Conservation (phyloP, 2,888 invertebrate species). For the Oscheius myriophilus region DNA sequence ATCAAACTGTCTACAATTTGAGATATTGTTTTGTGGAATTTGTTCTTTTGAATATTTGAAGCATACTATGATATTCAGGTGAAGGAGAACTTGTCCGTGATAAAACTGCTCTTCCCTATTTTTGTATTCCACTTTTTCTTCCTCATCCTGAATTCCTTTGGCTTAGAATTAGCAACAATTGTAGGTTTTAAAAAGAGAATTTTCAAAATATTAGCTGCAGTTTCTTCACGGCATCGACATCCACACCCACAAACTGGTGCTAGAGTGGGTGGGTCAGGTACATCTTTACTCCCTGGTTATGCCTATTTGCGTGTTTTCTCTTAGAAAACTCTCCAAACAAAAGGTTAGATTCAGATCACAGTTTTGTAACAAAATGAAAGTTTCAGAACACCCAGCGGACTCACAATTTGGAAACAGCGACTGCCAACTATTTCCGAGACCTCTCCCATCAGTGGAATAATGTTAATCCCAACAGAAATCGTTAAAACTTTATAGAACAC, state of each 20-base stretch:
- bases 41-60: too few relatives aligned
- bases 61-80: too few relatives aligned
- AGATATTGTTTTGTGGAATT: too few relatives aligned
- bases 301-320: not conserved
- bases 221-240: constrained; percentile 5
- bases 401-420: not conserved
- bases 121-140: constrained; percentile 16
- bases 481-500: too few relatives aligned
- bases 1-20: too few relatives aligned
- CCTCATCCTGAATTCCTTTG: constrained; percentile 21
- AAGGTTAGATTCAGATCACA: too few relatives aligned
- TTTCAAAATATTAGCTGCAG: not conserved
- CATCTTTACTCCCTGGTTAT: constrained; percentile 24
- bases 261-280: constrained; percentile 19
- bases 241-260: constrained; percentile 3
- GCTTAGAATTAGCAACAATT: constrained; percentile 2
- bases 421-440: not conserved
- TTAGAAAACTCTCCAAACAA: too few relatives aligned
- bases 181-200: constrained; percentile 5
- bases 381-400: too few relatives aligned
- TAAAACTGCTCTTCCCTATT: constrained; percentile 12
- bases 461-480: too few relatives aligned
- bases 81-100: constrained; percentile 15
- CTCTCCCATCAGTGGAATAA: constrained; percentile 9
- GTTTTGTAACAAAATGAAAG: too few relatives aligned